phyloP scores from a whole-genome alignment of 2,113 vertebrate genomes.

The Ceuthmochares aereus region DNA sequence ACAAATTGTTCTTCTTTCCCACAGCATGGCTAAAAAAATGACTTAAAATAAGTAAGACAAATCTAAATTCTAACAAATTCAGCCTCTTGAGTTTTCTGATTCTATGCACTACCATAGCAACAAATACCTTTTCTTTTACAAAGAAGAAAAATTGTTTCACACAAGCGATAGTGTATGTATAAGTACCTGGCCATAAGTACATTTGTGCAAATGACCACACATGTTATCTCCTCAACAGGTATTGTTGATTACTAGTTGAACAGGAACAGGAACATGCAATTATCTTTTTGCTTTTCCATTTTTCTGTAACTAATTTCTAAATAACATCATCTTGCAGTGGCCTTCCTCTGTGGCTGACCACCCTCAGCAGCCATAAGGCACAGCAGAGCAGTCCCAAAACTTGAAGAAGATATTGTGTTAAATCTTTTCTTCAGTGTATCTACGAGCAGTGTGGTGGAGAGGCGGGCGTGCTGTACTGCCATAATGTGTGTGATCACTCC shows the following conservation, averaged over 20 bases:
- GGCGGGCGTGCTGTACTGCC: neutral
- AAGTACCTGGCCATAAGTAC: constrained; percentile 30
- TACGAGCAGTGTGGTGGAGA: neutral
- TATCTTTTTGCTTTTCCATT: neutral
- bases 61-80: constrained; percentile 53
- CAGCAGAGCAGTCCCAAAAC: neutral
- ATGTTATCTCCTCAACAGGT: neutral
- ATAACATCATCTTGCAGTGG: accelerated
- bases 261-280: neutral
- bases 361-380: neutral
- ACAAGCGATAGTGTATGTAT: neutral
- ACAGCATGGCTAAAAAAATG: neutral
- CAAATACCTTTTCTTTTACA: constrained; percentile 22
- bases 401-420: neutral
- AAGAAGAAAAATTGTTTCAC: constrained; percentile 52
- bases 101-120: constrained; percentile 65
- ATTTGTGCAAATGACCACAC: neutral
- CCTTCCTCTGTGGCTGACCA: neutral
- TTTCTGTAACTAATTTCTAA: neutral
- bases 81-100: constrained; percentile 22
- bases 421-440: accelerated
- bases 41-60: constrained; percentile 14
- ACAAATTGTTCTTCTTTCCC: constrained; percentile 25
- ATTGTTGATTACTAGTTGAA: neutral
- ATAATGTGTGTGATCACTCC: neutral